Base-by-base conservation (phyloP, 2,888 invertebrate species). In the Proisotoma minuta region DNA sequence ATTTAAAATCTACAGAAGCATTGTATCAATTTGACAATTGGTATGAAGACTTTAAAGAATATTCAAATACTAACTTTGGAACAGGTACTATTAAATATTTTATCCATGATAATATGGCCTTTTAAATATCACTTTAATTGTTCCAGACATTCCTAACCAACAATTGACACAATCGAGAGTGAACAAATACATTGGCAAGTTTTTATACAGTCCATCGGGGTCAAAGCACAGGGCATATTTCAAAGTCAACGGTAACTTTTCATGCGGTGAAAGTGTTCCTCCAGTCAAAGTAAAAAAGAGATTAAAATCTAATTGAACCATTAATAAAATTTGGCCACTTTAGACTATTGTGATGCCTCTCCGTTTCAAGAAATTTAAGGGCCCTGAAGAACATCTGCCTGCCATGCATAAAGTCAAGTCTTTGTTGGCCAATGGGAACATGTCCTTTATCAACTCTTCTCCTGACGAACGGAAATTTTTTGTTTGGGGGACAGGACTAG, bases 401-500 rank as follows among this genome's bases (percentile, higher is more conserved):
- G 87, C 87, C 1, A 88, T 88, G 87, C 58, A 64, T 40, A 57
- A 59, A n/a, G 80, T 84, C 0, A 84, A 84, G 75, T 68, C 78
- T 58, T 75, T 86, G n/a, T 82, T 85, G 0, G 80, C 81, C 66
- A 77, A 80, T 18, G 78, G 82, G 0, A 82, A 84, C 74, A 82
- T 88, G 60, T 81, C 83, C 3, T 81, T 82, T 5, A 85, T 62
- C 24, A 27, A 62, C 24, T 10, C n/a, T 18, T 8, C 8, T 2
- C 5, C 20, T 4, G 18, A 5, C 18, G 82, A 85, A 71, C 82
- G 82, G 27, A 84, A 84, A 77, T 81, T 83, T 2, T 85, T 85
- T 53, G 83, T 85, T 1, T 88, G 88, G 87, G 84, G 86, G 12
- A 85, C 84, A 77, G 82, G 82, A 60, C 88, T 87, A 74, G 85